phyloP scores from a whole-genome alignment of 2,113 vertebrate genomes.

The Psettodes erumei region DNA sequence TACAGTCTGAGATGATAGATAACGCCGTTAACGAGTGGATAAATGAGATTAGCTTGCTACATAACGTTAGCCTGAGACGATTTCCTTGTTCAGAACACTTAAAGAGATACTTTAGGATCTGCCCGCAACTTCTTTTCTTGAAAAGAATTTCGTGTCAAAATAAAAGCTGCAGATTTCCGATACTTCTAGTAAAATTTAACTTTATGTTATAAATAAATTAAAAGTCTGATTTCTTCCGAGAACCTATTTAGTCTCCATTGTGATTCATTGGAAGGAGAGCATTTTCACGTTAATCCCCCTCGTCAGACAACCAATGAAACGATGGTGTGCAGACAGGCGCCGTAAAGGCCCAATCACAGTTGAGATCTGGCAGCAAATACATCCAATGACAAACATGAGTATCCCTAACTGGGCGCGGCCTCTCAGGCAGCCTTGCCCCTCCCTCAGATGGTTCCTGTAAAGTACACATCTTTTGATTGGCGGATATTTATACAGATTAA shows the following conservation, averaged over 20 bases:
- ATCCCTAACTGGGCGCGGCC: constrained; percentile 29
- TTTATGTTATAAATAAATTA: constrained; percentile 43
- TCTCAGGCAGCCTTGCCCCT: background rate
- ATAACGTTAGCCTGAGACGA: constrained; percentile 66
- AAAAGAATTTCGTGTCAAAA: background rate
- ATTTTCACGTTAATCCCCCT: constrained; percentile 52
- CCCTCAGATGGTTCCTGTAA: background rate
- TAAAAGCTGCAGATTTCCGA: background rate
- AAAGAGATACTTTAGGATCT: constrained; percentile 4
- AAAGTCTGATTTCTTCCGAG: background rate
- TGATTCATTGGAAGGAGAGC: constrained; percentile 53
- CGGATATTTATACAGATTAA: background rate
- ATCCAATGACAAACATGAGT: constrained; percentile 52
- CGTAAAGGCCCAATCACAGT: constrained; percentile 31
- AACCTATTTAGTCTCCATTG: constrained; percentile 65
- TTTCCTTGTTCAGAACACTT: constrained; percentile 61
- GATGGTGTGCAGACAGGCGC: constrained; percentile 32
- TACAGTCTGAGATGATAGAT: background rate
- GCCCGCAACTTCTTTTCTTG: background rate
- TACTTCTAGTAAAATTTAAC: background rate
- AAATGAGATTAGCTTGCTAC: constrained; percentile 74
- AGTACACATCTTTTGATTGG: background rate
- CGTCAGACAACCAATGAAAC: constrained; percentile 51
- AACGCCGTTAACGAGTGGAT: constrained; percentile 30
- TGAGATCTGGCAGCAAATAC: accelerated